These are phyloP conservation scores for Agelas oroides DNA, from an alignment of 37 sponge, comb jelly and placozoan genomes.

Conservation along the genomic window DNA sequence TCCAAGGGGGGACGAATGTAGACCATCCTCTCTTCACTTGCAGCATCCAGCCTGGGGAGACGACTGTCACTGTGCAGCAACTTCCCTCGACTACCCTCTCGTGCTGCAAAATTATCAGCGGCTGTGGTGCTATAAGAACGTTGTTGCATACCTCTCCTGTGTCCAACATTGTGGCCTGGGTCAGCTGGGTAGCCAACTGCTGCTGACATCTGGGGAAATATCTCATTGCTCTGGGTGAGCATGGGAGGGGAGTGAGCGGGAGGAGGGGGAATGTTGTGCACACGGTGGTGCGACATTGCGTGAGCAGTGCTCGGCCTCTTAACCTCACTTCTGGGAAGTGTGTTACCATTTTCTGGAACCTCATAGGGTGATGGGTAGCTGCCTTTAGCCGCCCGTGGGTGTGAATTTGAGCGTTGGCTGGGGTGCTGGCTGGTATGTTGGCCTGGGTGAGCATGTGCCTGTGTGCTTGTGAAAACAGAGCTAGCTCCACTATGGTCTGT, in stretches of 20 bases:
- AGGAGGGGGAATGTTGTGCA: constrained; percentile 6
- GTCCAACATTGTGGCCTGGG: neutral
- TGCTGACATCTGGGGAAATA: neutral
- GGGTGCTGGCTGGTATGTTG: neutral
- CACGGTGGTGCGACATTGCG: neutral
- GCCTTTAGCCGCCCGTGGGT: neutral
- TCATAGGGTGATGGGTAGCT: constrained; percentile 54
- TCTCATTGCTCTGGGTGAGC: constrained; percentile 15
- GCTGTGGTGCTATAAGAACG: constrained; percentile 24
- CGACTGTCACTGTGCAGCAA: constrained; percentile 21
- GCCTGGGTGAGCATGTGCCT: constrained; percentile 4
- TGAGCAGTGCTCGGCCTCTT: constrained; percentile 11
- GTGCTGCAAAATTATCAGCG: neutral
- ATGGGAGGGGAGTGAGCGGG: constrained; percentile 46
- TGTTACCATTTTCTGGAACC: constrained; percentile 36
- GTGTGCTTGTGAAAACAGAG: constrained; percentile 1
- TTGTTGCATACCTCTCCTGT: neutral
- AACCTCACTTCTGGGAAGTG: constrained; percentile 1
- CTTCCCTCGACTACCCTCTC: neutral
- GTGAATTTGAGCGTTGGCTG: too few relatives aligned
- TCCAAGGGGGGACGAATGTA: constrained; percentile 46
- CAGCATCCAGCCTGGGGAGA: neutral
- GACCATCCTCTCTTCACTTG: neutral
- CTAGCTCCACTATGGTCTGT: constrained; percentile 8
- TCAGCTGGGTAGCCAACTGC: neutral